These are phyloP conservation scores for Sebastes dallii DNA, from an alignment of 2,797 vertebrate species.

Conservation along the genomic window DNA sequence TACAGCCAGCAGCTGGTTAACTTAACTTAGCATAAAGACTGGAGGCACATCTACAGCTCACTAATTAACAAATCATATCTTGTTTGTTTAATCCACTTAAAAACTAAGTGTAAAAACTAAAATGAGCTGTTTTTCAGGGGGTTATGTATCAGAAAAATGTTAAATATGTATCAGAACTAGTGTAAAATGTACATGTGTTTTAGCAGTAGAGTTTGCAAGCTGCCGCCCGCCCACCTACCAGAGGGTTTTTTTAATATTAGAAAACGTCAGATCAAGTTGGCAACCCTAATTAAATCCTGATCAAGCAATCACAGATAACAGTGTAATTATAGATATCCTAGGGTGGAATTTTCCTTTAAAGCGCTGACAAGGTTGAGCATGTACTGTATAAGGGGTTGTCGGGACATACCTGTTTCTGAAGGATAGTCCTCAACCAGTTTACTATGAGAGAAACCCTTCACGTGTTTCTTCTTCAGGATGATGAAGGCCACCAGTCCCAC, in stretches of 20 bases:
- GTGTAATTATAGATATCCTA: neutral
- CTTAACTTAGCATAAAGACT: neutral
- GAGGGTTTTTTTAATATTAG: neutral
- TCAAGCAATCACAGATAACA: neutral
- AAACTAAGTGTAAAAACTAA: neutral
- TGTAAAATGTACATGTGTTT: neutral
- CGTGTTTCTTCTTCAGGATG: slow-evolving; percentile 78
- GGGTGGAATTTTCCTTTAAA: neutral
- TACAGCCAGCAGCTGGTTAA: neutral
- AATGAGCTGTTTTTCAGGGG: neutral
- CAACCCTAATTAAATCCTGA: neutral
- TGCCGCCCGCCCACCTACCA: neutral
- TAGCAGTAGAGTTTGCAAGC: neutral
- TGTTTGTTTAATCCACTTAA: neutral
- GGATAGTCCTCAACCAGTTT: slow-evolving; percentile 88
- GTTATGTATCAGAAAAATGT: neutral
- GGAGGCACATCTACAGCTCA: neutral
- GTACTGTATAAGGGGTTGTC: neutral
- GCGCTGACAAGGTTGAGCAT: neutral
- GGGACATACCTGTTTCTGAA: slow-evolving; percentile 85
- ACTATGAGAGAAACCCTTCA: slow-evolving; percentile 85
- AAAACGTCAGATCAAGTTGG: neutral
- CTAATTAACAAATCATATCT: neutral
- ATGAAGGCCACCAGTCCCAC: slow-evolving; percentile 82
- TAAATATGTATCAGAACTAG: neutral